These are phyloP conservation scores for Maniola hyperantus DNA, from an alignment of 2,888 invertebrate genomes.

Conservation along the genomic window DNA sequence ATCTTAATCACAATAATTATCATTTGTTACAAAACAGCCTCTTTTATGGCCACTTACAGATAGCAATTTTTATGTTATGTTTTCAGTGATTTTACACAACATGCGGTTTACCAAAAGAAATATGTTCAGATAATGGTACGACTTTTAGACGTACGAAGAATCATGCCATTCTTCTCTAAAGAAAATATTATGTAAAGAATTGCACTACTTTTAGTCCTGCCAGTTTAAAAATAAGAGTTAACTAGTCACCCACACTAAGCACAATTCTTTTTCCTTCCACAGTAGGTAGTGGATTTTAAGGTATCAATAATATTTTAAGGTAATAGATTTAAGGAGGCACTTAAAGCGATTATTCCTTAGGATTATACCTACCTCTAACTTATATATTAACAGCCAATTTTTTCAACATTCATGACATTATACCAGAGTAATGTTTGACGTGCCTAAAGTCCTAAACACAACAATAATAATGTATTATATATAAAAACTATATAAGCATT, in stretches of 20 bases:
- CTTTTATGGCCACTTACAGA: slow-evolving; percentile 12
- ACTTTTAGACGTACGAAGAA: not conserved
- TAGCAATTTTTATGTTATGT: not conserved
- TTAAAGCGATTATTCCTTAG: too few species aligned
- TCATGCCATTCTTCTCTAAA: not conserved
- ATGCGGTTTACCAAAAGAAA: not conserved
- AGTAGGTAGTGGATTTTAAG: not conserved
- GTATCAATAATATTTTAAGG: too few species aligned
- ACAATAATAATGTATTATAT: not conserved
- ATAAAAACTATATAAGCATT: not conserved
- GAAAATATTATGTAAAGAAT: not conserved
- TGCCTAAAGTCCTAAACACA: too few species aligned
- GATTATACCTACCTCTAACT: too few species aligned
- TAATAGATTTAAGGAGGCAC: too few species aligned
- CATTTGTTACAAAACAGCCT: slow-evolving; percentile 13
- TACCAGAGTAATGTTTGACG: too few species aligned
- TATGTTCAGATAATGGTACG: not conserved
- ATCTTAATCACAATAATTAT: slow-evolving; percentile 10
- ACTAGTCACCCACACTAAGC: not conserved
- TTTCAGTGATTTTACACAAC: not conserved
- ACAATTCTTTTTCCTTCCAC: not conserved
- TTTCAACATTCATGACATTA: too few species aligned
- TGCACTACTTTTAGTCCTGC: not conserved
- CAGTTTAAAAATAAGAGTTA: not conserved
- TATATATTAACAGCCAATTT: too few species aligned